Evolutionary conservation across 2,113 vertebrate species (phyloP).

Genomic region (Tyto alba): DNA sequence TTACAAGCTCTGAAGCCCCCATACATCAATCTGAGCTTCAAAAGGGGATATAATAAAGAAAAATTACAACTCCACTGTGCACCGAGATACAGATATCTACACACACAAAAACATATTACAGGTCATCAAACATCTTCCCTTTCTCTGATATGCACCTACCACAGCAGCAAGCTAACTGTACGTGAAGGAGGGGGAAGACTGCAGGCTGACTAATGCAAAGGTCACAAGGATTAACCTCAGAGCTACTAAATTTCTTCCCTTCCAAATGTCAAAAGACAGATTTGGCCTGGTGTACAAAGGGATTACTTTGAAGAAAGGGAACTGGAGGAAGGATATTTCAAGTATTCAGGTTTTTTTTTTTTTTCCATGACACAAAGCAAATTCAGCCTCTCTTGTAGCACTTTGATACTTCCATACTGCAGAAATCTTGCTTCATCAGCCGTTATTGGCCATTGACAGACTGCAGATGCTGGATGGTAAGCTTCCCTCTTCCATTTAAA

Average conservation of each 20-base stretch:
- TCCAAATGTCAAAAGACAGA: neutral
- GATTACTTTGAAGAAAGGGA: neutral
- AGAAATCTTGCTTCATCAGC: neutral
- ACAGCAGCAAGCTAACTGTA: neutral
- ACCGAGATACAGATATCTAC: neutral
- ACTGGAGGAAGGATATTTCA: neutral
- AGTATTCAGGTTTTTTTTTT: neutral
- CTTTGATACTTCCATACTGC: neutral
- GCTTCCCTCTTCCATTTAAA: neutral
- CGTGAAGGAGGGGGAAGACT: neutral
- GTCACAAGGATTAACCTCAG: neutral
- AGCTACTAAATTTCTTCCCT: neutral
- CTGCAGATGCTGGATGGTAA: neutral
- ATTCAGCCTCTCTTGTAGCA: neutral
- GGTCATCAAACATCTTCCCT: neutral
- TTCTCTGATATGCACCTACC: neutral
- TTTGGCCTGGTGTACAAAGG: neutral
- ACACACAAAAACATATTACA: fast-evolving
- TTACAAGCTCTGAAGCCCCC: neutral
- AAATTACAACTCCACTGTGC: neutral
- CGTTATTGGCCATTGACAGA: neutral
- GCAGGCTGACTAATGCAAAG: neutral
- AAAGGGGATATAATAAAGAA: neutral
- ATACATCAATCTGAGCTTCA: neutral
- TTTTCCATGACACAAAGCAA: neutral